Percentiles rank a stretch among this genome's conserved stretches.
phyloP scores from a whole-genome alignment of 1,140 invertebrate genomes.

The Drosophila kepulauana region DNA sequence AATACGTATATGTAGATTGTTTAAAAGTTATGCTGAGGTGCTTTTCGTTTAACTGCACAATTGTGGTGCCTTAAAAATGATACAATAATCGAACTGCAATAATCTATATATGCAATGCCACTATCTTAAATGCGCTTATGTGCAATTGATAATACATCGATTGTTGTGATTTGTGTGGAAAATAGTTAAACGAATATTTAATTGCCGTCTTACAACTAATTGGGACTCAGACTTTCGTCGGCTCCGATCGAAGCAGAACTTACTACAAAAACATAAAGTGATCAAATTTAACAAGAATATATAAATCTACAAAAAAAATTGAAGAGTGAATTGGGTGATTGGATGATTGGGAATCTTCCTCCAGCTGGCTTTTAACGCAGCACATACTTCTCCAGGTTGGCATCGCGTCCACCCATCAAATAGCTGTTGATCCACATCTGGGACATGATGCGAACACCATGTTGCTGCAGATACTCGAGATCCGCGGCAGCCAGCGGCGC shows the following conservation, averaged over 20 bases:
- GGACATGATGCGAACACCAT: slow-evolving; percentile 62
- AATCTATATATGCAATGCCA: no score
- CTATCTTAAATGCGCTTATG: no score
- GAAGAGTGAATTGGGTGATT: background rate
- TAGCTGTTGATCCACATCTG: slow-evolving; percentile 79
- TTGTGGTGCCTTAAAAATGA: no score
- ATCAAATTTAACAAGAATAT: background rate
- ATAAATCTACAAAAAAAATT: slow-evolving; percentile 9
- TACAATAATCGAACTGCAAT: no score
- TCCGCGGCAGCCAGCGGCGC: slow-evolving; percentile 55
- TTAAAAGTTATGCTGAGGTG: no score
- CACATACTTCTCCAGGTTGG: slow-evolving; percentile 63
- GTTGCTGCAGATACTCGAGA: slow-evolving; percentile 44
- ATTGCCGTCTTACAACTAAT: slow-evolving; percentile 22
- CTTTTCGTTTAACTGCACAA: no score
- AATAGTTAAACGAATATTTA: slow-evolving; percentile 16
- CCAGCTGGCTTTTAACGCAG: slow-evolving; percentile 30
- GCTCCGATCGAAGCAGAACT: background rate
- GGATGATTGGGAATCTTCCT: no score
- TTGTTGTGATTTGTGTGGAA: background rate
- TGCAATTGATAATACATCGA: no score
- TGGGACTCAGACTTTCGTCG: slow-evolving; percentile 27
- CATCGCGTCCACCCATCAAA: slow-evolving; percentile 71
- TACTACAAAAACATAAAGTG: background rate
- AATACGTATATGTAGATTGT: no score